These are phyloP conservation scores for Plusia festucae DNA, from an alignment of 2,888 invertebrate genomes.

Conservation along the genomic window DNA sequence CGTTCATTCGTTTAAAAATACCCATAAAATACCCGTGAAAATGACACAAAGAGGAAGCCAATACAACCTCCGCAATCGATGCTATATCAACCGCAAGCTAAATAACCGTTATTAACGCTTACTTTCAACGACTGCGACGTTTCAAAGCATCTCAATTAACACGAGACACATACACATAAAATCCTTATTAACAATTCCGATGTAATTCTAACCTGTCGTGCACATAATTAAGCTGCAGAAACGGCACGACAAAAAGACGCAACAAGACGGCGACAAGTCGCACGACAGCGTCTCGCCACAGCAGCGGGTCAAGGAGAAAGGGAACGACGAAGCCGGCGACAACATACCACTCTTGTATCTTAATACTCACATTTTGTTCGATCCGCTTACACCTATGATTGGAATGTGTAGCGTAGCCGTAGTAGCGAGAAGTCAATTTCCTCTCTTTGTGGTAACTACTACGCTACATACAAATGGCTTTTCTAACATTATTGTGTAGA, in stretches of 20 bases:
- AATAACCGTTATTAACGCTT: conserved; percentile 27
- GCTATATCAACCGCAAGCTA: conserved; percentile 12
- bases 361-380: conserved; percentile 39
- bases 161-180: conserved; percentile 37
- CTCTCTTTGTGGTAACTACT: conserved; percentile 13
- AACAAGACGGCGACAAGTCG: conserved; percentile 48
- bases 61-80: conserved; percentile 16
- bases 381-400: conserved; percentile 10
- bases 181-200: conserved; percentile 48
- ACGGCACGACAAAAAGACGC: conserved; percentile 58
- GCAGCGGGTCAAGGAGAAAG: conserved; percentile 77
- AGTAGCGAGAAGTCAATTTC: conserved; percentile 10
- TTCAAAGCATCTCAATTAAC: conserved; percentile 43
- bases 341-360: conserved; percentile 48
- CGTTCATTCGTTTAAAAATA: not conserved
- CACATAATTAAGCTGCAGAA: conserved; percentile 49
- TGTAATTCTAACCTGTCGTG: conserved; percentile 51
- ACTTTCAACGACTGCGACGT: conserved; percentile 33
- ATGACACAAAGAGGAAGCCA: conserved; percentile 7
- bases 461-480: conserved; percentile 13
- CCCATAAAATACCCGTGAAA: not conserved
- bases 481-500: conserved; percentile 6
- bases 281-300: conserved; percentile 56
- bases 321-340: conserved; percentile 46
- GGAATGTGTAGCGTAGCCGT: not conserved